Conservation (phyloP, 2,888 invertebrate species). For the Dicyrtomina minuta region DNA sequence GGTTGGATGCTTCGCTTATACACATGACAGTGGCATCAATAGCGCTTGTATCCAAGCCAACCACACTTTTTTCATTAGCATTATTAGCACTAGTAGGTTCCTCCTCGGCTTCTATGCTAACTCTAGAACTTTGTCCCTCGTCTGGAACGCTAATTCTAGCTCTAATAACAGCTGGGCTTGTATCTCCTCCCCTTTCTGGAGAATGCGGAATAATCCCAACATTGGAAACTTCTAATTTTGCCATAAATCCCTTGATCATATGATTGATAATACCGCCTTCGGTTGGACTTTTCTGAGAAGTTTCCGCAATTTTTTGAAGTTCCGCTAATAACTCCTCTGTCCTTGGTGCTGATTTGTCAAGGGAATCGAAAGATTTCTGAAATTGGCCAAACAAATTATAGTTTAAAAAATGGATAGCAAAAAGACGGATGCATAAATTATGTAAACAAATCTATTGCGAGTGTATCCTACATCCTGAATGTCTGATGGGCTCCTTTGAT, state of each 20-base stretch:
- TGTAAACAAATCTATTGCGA: neutral
- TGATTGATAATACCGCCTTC: slow-evolving; percentile 15
- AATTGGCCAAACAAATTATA: slow-evolving; percentile 9
- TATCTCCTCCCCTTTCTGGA: slow-evolving; percentile 9
- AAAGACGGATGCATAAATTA: neutral
- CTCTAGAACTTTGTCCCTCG: slow-evolving; percentile 19
- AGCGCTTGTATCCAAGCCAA: slow-evolving; percentile 42
- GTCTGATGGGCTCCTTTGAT: slow-evolving; percentile 30
- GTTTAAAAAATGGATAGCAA: slow-evolving; percentile 3
- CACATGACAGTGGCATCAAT: slow-evolving; percentile 37
- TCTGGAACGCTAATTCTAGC: neutral
- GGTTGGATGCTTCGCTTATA: slow-evolving; percentile 14
- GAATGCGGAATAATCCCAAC: slow-evolving; percentile 13
- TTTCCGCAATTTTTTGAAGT: slow-evolving; percentile 18
- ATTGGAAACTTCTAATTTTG: slow-evolving; percentile 26
- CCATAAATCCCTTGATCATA: slow-evolving; percentile 19
- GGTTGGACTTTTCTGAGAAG: slow-evolving; percentile 7
- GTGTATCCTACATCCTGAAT: slow-evolving; percentile 24
- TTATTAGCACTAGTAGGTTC: slow-evolving; percentile 12
- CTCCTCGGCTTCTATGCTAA: slow-evolving; percentile 32
- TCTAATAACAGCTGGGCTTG: slow-evolving; percentile 19
- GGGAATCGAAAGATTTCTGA: slow-evolving; percentile 35
- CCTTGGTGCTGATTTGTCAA: slow-evolving; percentile 25
- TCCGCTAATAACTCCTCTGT: slow-evolving; percentile 29
- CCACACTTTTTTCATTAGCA: slow-evolving; percentile 33